Conservation (phyloP, 2,888 invertebrate genomes). For the Endotricha flammealis region DNA sequence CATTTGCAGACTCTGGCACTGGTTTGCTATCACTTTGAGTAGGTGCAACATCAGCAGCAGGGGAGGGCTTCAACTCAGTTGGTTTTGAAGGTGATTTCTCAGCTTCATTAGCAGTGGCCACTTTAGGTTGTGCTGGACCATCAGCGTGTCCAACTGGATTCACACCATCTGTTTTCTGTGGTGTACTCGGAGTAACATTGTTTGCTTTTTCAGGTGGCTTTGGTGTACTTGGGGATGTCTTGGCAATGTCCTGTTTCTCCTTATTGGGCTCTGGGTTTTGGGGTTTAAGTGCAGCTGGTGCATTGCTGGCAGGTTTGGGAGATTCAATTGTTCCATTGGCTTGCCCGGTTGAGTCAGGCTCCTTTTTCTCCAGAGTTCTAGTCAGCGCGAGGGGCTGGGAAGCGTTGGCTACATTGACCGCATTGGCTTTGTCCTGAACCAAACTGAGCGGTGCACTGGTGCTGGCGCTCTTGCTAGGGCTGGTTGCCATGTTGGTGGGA, state of each 20-base stretch:
- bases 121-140: slow-evolving; percentile 52
- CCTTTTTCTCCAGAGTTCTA: slow-evolving; percentile 66
- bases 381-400: slow-evolving; percentile 65
- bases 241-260: slow-evolving; percentile 65
- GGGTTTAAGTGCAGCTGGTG: slow-evolving; percentile 50
- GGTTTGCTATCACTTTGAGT: slow-evolving; percentile 61
- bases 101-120: slow-evolving; percentile 56
- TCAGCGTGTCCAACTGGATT: slow-evolving; percentile 41
- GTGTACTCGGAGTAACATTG: slow-evolving; percentile 44
- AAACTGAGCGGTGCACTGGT: slow-evolving; percentile 64
- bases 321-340: slow-evolving; percentile 68
- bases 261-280: slow-evolving; percentile 60
- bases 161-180: slow-evolving; percentile 52
- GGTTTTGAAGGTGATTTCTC: slow-evolving; percentile 63
- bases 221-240: slow-evolving; percentile 66
- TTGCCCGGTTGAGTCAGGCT: slow-evolving; percentile 57
- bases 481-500: slow-evolving; percentile 46
- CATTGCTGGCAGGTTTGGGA: slow-evolving; percentile 51
- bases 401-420: slow-evolving; percentile 14
- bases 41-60: slow-evolving; percentile 61
- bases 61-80: slow-evolving; percentile 53
- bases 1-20: slow-evolving; percentile 59
- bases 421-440: slow-evolving; percentile 57
- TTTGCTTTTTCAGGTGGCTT: slow-evolving; percentile 63
- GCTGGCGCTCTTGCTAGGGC: slow-evolving; percentile 52